Evolutionary conservation across 2,797 vertebrate genomes (phyloP).

Genomic region (Nyctibius grandis): DNA sequence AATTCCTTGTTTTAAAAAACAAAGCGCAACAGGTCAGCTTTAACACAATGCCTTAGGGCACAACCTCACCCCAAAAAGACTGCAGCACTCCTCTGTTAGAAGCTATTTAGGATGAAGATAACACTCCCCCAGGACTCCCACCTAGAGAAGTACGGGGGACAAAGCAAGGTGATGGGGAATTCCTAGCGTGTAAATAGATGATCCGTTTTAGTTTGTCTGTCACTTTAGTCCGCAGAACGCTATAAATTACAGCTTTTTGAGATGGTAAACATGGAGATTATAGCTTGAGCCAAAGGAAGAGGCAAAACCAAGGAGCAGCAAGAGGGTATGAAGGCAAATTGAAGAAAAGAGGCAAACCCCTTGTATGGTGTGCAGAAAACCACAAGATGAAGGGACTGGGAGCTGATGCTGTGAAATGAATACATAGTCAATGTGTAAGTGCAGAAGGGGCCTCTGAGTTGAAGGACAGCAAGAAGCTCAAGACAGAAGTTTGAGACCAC

Average conservation of each 20-base stretch:
- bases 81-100: too few species aligned
- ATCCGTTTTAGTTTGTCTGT: background rate
- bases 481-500: background rate
- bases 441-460: background rate
- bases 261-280: background rate
- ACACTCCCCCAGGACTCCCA: rapidly evolving
- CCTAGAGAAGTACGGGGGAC: background rate
- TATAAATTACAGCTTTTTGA: background rate
- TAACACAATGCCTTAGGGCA: background rate
- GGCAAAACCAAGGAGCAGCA: background rate
- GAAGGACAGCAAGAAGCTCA: background rate
- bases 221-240: background rate
- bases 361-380: background rate
- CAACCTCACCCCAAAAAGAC: rapidly evolving
- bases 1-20: background rate
- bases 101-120: background rate
- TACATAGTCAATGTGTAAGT: too few species aligned
- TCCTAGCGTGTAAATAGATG: background rate
- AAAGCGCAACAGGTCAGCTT: background rate
- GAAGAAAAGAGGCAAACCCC: background rate
- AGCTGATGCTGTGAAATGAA: background rate
- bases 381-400: background rate
- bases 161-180: too few species aligned
- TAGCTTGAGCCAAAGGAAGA: background rate
- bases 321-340: background rate